phyloP scores from a whole-genome alignment of 2,888 invertebrate genomes.

The Pristionchus japonicus region DNA sequence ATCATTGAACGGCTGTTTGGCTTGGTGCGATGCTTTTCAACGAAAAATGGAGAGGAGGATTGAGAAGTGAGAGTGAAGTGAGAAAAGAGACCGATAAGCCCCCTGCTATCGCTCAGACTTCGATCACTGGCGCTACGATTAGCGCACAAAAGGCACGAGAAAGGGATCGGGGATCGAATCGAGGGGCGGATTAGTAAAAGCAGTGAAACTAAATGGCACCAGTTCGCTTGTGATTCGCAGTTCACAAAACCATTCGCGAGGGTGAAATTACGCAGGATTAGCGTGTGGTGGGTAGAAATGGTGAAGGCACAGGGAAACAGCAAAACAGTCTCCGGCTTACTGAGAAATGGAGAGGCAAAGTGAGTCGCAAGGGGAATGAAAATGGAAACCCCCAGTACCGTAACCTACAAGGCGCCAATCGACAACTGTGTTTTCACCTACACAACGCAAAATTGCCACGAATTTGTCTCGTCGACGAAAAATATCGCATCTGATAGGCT shows the following conservation, averaged over 20 bases:
- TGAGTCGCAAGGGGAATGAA: background rate
- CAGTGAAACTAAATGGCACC: constrained; percentile 21
- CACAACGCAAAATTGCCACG: background rate
- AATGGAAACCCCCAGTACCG: constrained; percentile 13
- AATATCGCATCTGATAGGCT: background rate
- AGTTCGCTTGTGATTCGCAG: background rate
- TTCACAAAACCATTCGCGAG: constrained; percentile 1
- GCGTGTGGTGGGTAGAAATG: background rate
- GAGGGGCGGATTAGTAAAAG: background rate
- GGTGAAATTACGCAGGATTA: constrained; percentile 28
- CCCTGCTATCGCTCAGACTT: background rate
- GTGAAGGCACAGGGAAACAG: background rate
- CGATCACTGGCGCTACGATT: background rate
- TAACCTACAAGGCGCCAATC: background rate
- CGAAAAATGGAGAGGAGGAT: background rate
- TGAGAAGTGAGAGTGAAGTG: background rate
- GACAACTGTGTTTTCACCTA: background rate
- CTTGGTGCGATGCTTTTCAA: background rate
- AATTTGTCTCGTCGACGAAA: background rate
- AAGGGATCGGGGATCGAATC: background rate
- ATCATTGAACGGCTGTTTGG: constrained; percentile 11
- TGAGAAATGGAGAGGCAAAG: background rate
- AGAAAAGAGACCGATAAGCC: background rate
- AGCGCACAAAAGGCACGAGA: background rate
- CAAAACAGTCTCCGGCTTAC: background rate